Evolutionary conservation across 2,888 invertebrate genomes (phyloP).

Genomic region (Philereme vetulata): DNA sequence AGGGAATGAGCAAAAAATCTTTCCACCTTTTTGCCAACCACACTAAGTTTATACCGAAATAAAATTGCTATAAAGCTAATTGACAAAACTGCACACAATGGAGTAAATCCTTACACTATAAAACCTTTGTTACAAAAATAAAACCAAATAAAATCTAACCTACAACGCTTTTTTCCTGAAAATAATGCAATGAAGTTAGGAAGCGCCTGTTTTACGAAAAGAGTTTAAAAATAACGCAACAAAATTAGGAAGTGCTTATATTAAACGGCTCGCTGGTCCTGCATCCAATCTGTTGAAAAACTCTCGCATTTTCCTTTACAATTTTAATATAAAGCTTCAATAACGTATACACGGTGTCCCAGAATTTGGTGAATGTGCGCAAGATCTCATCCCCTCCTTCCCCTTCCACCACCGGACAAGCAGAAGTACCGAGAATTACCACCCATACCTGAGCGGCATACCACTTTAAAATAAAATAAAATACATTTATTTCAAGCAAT

Average conservation of each 20-base stretch:
- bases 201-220: conserved; percentile 21
- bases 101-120: neutral
- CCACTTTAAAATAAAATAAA: no score
- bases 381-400: no score
- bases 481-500: no score
- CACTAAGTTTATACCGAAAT: neutral
- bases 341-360: conserved; percentile 18
- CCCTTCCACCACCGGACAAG: no score
- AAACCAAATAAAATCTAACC: neutral
- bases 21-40: neutral
- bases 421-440: no score
- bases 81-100: neutral
- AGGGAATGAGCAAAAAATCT: no score
- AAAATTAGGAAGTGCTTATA: conserved; percentile 33
- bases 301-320: conserved; percentile 20
- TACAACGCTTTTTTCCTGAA: conserved; percentile 12
- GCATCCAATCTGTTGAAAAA: conserved; percentile 36
- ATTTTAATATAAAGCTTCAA: conserved; percentile 33
- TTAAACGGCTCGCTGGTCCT: conserved; percentile 29
- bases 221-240: conserved; percentile 26
- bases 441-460: no score
- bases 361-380: no score
- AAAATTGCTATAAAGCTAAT: neutral
- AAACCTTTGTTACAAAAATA: neutral
- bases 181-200: conserved; percentile 32